Conservation (phyloP, 2,888 invertebrate species). For the Campaea margaritaria region DNA sequence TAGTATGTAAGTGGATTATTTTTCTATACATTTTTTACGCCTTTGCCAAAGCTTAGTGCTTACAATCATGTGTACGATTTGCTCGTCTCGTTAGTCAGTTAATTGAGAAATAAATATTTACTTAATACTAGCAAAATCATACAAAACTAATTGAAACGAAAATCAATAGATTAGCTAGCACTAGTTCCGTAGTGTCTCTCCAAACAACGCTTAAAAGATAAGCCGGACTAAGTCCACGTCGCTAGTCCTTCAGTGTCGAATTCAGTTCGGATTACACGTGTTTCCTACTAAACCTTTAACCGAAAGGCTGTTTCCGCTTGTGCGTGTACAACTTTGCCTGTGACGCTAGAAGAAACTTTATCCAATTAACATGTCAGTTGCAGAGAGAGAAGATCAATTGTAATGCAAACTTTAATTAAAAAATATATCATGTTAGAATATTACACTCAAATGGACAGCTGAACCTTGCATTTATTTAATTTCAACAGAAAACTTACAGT, state of each 20-base stretch:
- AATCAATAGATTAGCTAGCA: neutral
- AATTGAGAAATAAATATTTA: neutral
- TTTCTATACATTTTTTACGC: too few species aligned
- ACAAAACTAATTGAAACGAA: neutral
- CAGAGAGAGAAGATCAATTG: too few species aligned
- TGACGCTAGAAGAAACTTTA: neutral
- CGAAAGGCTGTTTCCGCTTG: neutral
- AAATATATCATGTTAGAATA: too few species aligned
- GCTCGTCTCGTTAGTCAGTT: too few species aligned
- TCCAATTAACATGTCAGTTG: too few species aligned
- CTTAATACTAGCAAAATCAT: neutral
- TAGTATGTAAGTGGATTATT: too few species aligned
- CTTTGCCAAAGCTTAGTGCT: too few species aligned
- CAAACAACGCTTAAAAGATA: neutral
- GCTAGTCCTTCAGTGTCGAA: slow-evolving; percentile 1
- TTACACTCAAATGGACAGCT: too few species aligned
- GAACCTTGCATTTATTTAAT: too few species aligned
- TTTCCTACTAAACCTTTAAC: neutral
- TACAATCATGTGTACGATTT: too few species aligned
- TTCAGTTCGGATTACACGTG: slow-evolving; percentile 1
- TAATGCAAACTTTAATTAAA: too few species aligned
- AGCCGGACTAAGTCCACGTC: neutral
- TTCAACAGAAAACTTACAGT: too few species aligned
- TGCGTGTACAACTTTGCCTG: neutral
- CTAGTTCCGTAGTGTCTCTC: neutral